phyloP scores from a whole-genome alignment of 37 sponge, comb jelly and placozoan species.

The Lycopodina hypogea region DNA sequence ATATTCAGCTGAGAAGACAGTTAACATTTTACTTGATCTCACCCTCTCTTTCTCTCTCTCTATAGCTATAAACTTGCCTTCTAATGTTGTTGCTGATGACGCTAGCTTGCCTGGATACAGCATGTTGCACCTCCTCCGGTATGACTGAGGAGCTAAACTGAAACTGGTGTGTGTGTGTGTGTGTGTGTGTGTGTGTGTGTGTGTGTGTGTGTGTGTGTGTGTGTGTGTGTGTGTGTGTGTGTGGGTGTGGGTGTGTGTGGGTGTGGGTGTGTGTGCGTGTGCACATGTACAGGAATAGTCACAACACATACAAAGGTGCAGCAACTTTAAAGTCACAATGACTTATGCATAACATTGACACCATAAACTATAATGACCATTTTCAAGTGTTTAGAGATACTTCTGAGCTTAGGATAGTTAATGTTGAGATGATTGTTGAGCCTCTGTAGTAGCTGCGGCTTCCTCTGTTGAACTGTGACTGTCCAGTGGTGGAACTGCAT shows the following conservation, averaged over 20 bases:
- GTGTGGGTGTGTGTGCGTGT: no score
- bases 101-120: not conserved
- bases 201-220: no score
- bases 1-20: not conserved
- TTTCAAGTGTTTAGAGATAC: slow-evolving; percentile 10
- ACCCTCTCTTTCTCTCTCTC: no score
- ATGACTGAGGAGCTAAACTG: not conserved
- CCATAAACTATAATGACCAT: not conserved
- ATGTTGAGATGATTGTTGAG: not conserved
- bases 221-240: no score
- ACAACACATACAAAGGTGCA: no score
- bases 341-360: not conserved
- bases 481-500: slow-evolving; percentile 56
- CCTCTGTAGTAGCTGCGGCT: slow-evolving; percentile 13
- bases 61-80: not conserved
- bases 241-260: no score
- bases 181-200: no score
- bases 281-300: no score
- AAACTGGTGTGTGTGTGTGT: no score
- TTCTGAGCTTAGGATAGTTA: slow-evolving; percentile 13
- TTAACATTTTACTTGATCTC: no score
- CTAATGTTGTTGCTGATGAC: not conserved
- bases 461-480: not conserved
- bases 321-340: not conserved
- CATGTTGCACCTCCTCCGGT: not conserved